Conservation (phyloP, 2,888 invertebrate species). For the Eilema griseolum region DNA sequence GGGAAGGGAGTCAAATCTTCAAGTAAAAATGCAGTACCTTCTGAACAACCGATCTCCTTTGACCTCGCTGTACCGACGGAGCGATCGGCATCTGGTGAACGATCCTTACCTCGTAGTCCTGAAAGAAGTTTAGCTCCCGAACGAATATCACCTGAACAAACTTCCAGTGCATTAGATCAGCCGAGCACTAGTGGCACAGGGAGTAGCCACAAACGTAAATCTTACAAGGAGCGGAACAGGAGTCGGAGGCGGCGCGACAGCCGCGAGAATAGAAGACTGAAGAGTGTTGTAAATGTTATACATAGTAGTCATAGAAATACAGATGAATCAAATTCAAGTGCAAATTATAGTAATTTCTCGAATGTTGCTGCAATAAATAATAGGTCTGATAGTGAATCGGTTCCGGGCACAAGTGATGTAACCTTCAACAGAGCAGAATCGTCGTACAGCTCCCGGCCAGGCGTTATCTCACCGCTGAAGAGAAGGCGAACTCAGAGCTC, state of each 20-base stretch:
- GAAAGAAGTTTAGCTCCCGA: constrained; percentile 7
- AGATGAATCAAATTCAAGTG: constrained; percentile 57
- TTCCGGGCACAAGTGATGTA: constrained; percentile 19
- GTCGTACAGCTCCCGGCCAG: neutral
- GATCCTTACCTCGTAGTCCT: neutral
- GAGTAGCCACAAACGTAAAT: constrained; percentile 32
- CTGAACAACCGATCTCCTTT: constrained; percentile 12
- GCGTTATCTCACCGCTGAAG: neutral
- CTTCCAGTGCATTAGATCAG: constrained; percentile 22
- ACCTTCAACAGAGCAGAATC: constrained; percentile 10
- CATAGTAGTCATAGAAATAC: constrained; percentile 55
- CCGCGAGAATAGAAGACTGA: constrained; percentile 75
- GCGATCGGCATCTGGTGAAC: neutral
- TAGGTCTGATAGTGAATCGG: constrained; percentile 32
- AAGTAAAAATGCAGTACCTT: constrained; percentile 39
- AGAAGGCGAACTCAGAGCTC: constrained; percentile 22
- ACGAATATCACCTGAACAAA: constrained; percentile 2
- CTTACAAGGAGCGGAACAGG: constrained; percentile 35
- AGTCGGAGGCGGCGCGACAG: constrained; percentile 43
- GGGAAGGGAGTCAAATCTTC: constrained; percentile 75
- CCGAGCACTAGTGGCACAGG: constrained; percentile 47
- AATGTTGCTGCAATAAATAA: constrained; percentile 31
- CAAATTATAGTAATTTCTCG: constrained; percentile 41
- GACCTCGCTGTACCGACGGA: neutral
- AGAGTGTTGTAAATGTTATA: constrained; percentile 77